Conservation (phyloP, 1,140 invertebrate species). For the Scylla paramamosain region DNA sequence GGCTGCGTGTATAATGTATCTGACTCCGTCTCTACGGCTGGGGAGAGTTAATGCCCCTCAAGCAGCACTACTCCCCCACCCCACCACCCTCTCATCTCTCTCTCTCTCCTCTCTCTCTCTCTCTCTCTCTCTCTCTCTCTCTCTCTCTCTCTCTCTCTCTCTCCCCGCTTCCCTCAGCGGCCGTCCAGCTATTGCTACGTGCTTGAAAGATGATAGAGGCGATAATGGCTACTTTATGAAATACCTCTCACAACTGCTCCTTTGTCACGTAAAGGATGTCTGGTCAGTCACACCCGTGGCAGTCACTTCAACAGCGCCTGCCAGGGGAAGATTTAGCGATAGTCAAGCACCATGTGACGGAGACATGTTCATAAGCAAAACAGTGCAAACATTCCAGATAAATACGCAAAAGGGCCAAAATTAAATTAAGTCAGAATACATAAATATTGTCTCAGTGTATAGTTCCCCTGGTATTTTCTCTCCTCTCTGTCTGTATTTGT, state of each 20-base stretch:
- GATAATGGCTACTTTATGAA: background rate
- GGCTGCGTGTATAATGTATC: constrained; percentile 21
- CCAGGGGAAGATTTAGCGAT: background rate
- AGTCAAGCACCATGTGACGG: background rate
- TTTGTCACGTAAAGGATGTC: background rate
- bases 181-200: background rate
- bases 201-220: background rate
- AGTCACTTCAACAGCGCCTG: background rate
- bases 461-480: too few relatives aligned
- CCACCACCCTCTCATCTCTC: background rate
- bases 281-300: background rate
- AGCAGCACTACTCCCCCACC: background rate
- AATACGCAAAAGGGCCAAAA: too few relatives aligned
- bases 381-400: too few relatives aligned
- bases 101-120: background rate
- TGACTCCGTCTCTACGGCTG: constrained; percentile 17
- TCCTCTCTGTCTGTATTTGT: background rate
- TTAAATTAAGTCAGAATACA: too few relatives aligned
- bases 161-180: background rate
- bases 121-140: constrained; percentile 51
- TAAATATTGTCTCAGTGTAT: too few relatives aligned
- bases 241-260: constrained; percentile 1
- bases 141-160: constrained; percentile 51
- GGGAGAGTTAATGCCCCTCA: constrained; percentile 10
- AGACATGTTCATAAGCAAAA: background rate